These are phyloP conservation scores for Ferrisia virgata DNA, from an alignment of 2,888 invertebrate species.

Conservation along the genomic window DNA sequence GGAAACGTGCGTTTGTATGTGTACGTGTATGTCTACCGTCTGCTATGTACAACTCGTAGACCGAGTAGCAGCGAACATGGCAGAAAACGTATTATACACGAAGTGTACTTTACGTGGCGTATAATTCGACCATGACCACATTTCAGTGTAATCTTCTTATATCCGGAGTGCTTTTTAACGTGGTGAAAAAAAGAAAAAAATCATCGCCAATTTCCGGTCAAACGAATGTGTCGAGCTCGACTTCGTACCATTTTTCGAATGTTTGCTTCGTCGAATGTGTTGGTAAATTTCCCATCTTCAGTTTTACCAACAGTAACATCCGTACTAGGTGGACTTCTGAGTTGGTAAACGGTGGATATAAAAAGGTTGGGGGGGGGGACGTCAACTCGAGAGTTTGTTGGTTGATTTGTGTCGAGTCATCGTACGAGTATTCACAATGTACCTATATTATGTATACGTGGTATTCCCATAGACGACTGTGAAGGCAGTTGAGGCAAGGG, in stretches of 20 bases:
- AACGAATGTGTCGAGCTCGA: not conserved
- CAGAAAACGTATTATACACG: not conserved
- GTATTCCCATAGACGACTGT: too few species aligned
- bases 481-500: too few species aligned
- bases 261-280: not conserved
- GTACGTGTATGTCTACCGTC: too few species aligned
- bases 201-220: not conserved
- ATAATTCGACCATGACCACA: not conserved
- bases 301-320: too few species aligned
- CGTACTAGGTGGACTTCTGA: too few species aligned
- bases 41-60: too few species aligned
- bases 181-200: not conserved
- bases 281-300: too few species aligned
- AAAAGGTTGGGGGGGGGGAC: too few species aligned
- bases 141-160: slow-evolving; percentile 8
- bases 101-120: too few species aligned
- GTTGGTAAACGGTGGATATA: too few species aligned
- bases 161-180: not conserved
- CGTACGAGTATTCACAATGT: not conserved
- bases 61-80: too few species aligned
- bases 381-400: not conserved
- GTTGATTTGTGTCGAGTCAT: not conserved
- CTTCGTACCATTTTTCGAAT: not conserved
- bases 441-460: not conserved
- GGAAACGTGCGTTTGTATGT: not conserved